These are phyloP conservation scores for Baryphthengus martii DNA, from an alignment of 2,113 vertebrate species.

Conservation along the genomic window DNA sequence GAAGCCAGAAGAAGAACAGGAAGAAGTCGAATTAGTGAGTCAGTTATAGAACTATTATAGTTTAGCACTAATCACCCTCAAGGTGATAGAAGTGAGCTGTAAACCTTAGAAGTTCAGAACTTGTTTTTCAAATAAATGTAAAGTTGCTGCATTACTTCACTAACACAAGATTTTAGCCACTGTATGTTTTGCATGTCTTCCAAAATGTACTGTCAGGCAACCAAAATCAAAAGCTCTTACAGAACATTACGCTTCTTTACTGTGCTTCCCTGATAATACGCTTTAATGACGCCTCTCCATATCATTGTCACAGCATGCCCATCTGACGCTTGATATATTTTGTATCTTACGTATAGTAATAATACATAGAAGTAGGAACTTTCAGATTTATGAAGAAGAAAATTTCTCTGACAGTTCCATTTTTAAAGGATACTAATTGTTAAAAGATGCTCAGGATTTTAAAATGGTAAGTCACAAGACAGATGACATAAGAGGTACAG, in stretches of 20 bases:
- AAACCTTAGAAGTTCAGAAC: neutral
- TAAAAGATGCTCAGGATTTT: conserved; percentile 20
- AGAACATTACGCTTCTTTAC: conserved; percentile 3
- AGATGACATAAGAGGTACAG: neutral
- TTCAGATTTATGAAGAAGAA: conserved; percentile 28
- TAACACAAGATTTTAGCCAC: neutral
- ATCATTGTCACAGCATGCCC: conserved; percentile 14
- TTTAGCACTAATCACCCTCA: neutral
- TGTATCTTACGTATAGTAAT: neutral
- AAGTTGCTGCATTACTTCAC: neutral
- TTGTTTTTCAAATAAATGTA: neutral
- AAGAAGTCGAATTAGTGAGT: neutral
- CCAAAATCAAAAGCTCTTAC: neutral
- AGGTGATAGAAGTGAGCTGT: neutral
- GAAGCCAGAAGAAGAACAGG: neutral
- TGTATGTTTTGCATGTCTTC: neutral
- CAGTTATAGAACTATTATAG: neutral
- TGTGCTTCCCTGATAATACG: neutral
- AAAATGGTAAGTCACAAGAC: neutral
- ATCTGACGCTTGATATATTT: neutral
- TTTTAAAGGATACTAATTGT: conserved; percentile 6
- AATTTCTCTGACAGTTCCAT: conserved; percentile 13
- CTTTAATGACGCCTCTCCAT: neutral
- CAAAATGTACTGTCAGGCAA: neutral
- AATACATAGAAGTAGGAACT: neutral